Percentiles rank a stretch among this genome's conserved stretches.
Evolutionary conservation across 2,888 invertebrate species (phyloP).

Genomic region (Lithodes maja): DNA sequence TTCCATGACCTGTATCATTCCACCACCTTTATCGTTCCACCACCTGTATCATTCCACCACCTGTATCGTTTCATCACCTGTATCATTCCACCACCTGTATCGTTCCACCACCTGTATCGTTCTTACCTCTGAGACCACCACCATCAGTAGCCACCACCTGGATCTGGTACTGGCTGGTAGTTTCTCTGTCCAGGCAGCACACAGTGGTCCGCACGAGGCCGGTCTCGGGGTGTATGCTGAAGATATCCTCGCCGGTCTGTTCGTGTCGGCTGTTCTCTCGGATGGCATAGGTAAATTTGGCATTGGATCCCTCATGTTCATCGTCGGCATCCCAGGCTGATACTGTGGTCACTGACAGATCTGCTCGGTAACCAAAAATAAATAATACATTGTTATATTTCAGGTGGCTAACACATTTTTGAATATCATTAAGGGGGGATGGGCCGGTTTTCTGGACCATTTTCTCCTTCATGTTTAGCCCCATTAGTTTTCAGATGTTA

Average conservation of each 20-base stretch:
- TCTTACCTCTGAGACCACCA: slow-evolving; percentile 25
- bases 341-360: slow-evolving; percentile 19
- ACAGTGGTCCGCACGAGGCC: neutral
- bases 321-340: too few species aligned
- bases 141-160: slow-evolving; percentile 23
- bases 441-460: too few species aligned
- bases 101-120: neutral
- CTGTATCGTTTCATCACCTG: too few species aligned
- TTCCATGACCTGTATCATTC: too few species aligned
- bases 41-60: too few species aligned
- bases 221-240: slow-evolving; percentile 17
- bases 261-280: slow-evolving; percentile 30
- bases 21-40: too few species aligned
- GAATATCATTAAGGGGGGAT: too few species aligned
- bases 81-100: too few species aligned
- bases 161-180: slow-evolving; percentile 38
- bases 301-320: neutral
- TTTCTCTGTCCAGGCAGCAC: neutral
- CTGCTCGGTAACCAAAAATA: neutral
- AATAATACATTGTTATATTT: too few species aligned
- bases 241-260: slow-evolving; percentile 33
- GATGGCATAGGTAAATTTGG: slow-evolving; percentile 38
- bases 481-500: too few species aligned
- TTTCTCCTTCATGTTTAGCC: too few species aligned
- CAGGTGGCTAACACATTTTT: too few species aligned